Evolutionary conservation across 1,140 invertebrate genomes (phyloP), one percentile per base, ranked within the genome.

Genomic region (Drosophila sucinea): DNA sequence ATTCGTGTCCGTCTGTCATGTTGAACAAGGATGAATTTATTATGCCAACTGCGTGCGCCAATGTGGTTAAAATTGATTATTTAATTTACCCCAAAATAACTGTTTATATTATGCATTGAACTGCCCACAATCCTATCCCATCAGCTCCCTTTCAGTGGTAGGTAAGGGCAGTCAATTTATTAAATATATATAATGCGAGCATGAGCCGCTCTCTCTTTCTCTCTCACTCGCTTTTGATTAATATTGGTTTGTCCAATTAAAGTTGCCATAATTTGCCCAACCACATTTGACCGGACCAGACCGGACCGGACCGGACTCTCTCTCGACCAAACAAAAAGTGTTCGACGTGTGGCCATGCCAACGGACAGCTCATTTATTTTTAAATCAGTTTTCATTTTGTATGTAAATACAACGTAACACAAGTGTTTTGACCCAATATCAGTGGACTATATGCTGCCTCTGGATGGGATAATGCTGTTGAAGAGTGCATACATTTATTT

Each of bases 41-140:
- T 79, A 85, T 90, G 80, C 70, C 67, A 76, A 73, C 75, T 81
- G 67, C 69, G 75, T 81, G 71, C 70, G 66, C 51, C 67, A 77
- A 72, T 87, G 84, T 80, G 80, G 83, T 81, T 80, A 40, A 80
- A 86, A 90, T 86, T 79, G 81, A 90, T 82, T 79, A 90, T 85
- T 79, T 78, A 79, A 90, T 84, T 80, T 81, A 67, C 68, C 67
- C 72, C 44, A 27, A 51, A 81, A 89, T 81, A 77, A 79, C 70
- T 70, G 78, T 81, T 81, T 75, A 85, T 78, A 81, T 81, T 81
- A 89, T 70, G 76, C 62, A 78, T 55, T 66, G 55, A 33, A 27
- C 38, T n/a, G 29, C 62, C 56, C 73, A 29, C 57, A 58, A 56
- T 11, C 10, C 38, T 29, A 35, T 25, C 1, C 23, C 6, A 58